phyloP scores from a whole-genome alignment of 2,888 invertebrate genomes.

The Agriopis aurantiaria region DNA sequence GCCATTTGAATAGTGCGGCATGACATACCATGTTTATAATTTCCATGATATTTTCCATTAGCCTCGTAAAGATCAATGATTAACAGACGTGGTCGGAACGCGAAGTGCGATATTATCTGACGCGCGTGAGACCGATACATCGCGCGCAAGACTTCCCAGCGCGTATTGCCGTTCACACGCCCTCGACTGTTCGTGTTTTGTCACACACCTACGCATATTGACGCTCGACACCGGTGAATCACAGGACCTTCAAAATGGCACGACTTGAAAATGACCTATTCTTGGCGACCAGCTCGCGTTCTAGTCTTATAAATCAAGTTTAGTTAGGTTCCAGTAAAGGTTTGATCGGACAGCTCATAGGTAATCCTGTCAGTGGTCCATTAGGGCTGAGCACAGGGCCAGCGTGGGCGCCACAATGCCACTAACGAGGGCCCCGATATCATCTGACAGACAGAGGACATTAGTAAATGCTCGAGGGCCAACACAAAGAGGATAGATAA shows the following conservation, averaged over 20 bases:
- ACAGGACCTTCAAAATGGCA: slow-evolving; percentile 52
- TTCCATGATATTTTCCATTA: slow-evolving; percentile 58
- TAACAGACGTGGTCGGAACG: slow-evolving; percentile 61
- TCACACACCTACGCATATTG: slow-evolving; percentile 69
- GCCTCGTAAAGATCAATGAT: slow-evolving; percentile 70
- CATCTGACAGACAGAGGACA: slow-evolving; percentile 77
- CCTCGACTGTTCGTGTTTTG: slow-evolving; percentile 64
- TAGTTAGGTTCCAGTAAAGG: slow-evolving; percentile 59
- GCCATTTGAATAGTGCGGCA: slow-evolving; percentile 18
- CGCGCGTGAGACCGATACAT: slow-evolving; percentile 75
- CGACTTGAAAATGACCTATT: slow-evolving; percentile 35
- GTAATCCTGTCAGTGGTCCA: slow-evolving; percentile 73
- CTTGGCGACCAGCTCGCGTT: slow-evolving; percentile 36
- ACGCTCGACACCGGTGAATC: slow-evolving; percentile 62
- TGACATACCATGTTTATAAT: slow-evolving; percentile 40
- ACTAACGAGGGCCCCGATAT: slow-evolving; percentile 78
- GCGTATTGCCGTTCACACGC: slow-evolving; percentile 68
- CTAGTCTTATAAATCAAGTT: slow-evolving; percentile 58
- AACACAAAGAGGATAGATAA: slow-evolving; percentile 68
- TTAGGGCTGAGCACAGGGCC: slow-evolving; percentile 62
- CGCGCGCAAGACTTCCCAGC: slow-evolving; percentile 56
- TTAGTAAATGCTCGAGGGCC: slow-evolving; percentile 71
- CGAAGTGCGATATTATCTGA: slow-evolving; percentile 69
- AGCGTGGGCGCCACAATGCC: slow-evolving; percentile 79
- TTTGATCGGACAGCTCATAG: slow-evolving; percentile 65